Evolutionary conservation across 2,888 invertebrate species (phyloP).

Genomic region (Ryuthela nishihirai): DNA sequence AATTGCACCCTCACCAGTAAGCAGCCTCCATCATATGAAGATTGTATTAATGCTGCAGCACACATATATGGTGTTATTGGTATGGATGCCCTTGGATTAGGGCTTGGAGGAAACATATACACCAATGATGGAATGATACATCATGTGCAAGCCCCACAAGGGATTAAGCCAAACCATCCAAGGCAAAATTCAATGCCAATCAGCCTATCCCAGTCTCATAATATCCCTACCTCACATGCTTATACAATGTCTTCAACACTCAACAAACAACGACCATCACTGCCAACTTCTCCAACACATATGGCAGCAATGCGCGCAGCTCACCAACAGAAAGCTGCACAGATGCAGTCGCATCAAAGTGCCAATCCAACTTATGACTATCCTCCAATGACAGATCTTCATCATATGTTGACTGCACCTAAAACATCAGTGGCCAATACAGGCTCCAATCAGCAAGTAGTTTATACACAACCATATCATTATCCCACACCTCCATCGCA

Average conservation of each 20-base stretch:
- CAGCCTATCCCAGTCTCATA: slow-evolving; percentile 20
- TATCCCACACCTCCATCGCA: slow-evolving; percentile 80
- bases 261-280: slow-evolving; percentile 78
- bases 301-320: slow-evolving; percentile 91
- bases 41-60: slow-evolving; percentile 66
- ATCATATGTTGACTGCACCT: slow-evolving; percentile 48
- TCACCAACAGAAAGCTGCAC: slow-evolving; percentile 59
- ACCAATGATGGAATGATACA: slow-evolving; percentile 44
- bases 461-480: slow-evolving; percentile 53
- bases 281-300: slow-evolving; percentile 93
- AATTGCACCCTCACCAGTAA: slow-evolving; percentile 32
- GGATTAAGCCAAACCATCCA: slow-evolving; percentile 57
- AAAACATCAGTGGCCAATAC: slow-evolving; percentile 23
- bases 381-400: slow-evolving; percentile 40
- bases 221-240: slow-evolving; percentile 27
- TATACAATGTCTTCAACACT: slow-evolving; percentile 59
- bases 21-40: slow-evolving; percentile 85
- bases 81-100: slow-evolving; percentile 55
- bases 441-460: slow-evolving; percentile 10
- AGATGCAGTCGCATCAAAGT: slow-evolving; percentile 25
- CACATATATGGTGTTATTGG: slow-evolving; percentile 36
- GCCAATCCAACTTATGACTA: slow-evolving; percentile 50
- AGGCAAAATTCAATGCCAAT: slow-evolving; percentile 41
- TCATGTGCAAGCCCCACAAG: slow-evolving; percentile 45
- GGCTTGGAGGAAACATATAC: slow-evolving; percentile 7